phyloP scores from a whole-genome alignment of 2,888 invertebrate species.

The Antitype chi region DNA sequence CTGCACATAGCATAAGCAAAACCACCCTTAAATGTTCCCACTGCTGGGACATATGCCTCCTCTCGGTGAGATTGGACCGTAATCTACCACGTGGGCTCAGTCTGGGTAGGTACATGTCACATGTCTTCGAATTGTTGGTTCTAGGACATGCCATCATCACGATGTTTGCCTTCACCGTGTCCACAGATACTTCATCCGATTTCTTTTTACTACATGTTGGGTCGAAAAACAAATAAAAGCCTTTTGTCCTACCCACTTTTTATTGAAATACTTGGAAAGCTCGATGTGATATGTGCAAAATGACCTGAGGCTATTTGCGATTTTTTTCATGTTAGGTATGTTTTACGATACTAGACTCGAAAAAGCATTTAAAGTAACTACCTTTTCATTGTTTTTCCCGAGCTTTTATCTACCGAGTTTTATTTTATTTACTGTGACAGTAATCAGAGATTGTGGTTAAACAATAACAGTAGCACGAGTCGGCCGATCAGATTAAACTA shows the following conservation, averaged over 20 bases:
- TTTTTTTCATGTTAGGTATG: not conserved
- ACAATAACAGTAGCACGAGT: no score
- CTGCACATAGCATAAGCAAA: no score
- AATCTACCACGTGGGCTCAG: no score
- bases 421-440: not conserved
- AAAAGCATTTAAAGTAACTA: not conserved
- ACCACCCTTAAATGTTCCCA: no score
- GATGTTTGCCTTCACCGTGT: not conserved
- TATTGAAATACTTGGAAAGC: not conserved
- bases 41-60: no score
- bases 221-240: not conserved
- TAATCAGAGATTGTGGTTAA: no score
- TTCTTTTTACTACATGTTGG: conserved; percentile 5
- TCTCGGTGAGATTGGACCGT: no score
- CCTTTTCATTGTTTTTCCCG: not conserved
- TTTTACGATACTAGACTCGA: not conserved
- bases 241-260: not conserved
- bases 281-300: not conserved
- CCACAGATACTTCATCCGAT: not conserved
- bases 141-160: no score
- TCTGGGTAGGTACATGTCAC: no score
- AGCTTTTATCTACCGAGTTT: no score
- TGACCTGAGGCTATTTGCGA: not conserved
- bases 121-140: no score
- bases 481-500: no score